Evolutionary conservation across 2,113 vertebrate species (phyloP).

Genomic region (Laticauda colubrina): DNA sequence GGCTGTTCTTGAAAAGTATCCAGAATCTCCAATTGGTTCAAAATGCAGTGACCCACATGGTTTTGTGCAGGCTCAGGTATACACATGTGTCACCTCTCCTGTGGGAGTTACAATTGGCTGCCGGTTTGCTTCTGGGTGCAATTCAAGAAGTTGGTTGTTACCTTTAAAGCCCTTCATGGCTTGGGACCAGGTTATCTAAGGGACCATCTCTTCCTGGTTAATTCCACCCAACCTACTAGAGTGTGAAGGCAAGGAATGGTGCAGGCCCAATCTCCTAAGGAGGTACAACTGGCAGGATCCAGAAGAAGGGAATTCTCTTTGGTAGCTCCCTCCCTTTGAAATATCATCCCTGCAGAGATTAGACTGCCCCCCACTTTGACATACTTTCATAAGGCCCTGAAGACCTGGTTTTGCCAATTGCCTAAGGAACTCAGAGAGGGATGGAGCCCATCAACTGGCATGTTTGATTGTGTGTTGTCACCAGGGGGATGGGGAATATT

Average conservation of each 20-base stretch:
- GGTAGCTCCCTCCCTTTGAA: not conserved
- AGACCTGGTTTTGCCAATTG: not conserved
- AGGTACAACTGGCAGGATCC: not conserved
- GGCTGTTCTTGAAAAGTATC: not conserved
- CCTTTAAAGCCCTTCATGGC: not conserved
- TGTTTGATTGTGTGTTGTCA: not conserved
- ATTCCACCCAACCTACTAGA: not conserved
- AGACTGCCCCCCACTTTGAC: not conserved
- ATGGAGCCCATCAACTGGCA: not conserved
- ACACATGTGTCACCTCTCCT: not conserved
- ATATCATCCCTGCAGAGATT: not conserved
- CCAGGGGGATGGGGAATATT: not conserved
- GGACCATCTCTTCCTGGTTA: not conserved
- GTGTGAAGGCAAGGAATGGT: not conserved
- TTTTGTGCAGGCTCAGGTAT: not conserved
- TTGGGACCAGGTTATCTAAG: not conserved
- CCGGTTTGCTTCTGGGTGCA: not conserved
- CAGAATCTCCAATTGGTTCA: not conserved
- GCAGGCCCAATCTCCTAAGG: not conserved
- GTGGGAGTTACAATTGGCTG: not conserved
- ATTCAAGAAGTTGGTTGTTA: not conserved
- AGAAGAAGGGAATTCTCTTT: not conserved
- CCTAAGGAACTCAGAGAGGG: not conserved
- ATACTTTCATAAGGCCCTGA: not conserved
- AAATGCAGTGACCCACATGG: not conserved